Base-by-base conservation (phyloP, 2,113 vertebrate genomes). In the Aegithalos caudatus region DNA sequence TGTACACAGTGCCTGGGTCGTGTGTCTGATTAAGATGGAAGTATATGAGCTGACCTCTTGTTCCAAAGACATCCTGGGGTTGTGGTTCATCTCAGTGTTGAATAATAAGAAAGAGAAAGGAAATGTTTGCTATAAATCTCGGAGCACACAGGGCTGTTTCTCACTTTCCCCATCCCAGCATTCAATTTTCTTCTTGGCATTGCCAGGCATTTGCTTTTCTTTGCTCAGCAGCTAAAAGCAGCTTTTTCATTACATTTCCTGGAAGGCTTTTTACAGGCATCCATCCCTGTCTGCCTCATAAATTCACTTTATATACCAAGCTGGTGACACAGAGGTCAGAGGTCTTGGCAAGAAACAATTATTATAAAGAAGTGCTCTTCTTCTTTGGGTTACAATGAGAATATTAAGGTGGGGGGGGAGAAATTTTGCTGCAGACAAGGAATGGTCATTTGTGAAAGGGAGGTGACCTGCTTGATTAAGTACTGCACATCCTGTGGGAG, bases 171-270 rank as follows among this genome's bases (percentile, higher is more conserved):
- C 81, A 60, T 77, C 81, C 79, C 77, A 73, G 88, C 83, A 86
- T 96, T 96, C 96, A 94, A 58, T 96, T 97, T 95, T 94, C 88
- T 92, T 93, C 88, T 91, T 96, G 95, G 88, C 83, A 93, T 78
- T 81, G 74, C 86, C 83, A 91, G 65, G 64, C 48, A 7, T 84
- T 85, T 80, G 81, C 74, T 92, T 94, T 86, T 93, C 93, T 95
- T 91, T 95, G 67, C 82, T 96, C 90, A 91, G 92, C 92, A 88
- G 79, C 92, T 89, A 87, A 95, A 94, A 97, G 86, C 78, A 82
- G 92, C 77, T 92, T 97, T 96, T 97, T 97, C 96, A 97, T 97
- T 97, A 94, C 90, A 67, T 96, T 95, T 95, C 92, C 94, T 97
- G 93, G 93, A 96, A 96, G 71, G 72, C 57, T 79, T 37, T 95